These are phyloP conservation scores for Dendroctonus ponderosae DNA, from an alignment of 1,140 invertebrate species.

Conservation along the genomic window DNA sequence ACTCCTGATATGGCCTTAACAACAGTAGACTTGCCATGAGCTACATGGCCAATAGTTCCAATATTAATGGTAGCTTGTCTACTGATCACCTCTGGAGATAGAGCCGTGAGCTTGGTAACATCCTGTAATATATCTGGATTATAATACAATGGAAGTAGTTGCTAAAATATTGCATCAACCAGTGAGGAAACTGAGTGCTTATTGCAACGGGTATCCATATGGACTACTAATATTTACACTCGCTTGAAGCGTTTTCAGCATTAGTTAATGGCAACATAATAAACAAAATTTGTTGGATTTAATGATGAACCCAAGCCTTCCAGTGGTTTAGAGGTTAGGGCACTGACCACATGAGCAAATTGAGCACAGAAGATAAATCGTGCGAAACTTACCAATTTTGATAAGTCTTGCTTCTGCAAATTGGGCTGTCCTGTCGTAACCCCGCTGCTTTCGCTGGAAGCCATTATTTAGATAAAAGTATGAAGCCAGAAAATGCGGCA, in stretches of 20 bases:
- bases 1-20: conserved; percentile 99
- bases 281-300: neutral
- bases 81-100: conserved; percentile 97
- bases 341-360: neutral
- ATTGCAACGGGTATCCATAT: neutral
- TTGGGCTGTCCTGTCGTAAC: conserved; percentile 70
- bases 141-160: neutral
- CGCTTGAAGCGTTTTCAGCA: no score
- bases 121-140: conserved; percentile 63
- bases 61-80: conserved; percentile 99
- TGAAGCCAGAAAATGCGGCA: conserved; percentile 20
- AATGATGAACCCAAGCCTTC: conserved; percentile 20
- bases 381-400: conserved; percentile 65
- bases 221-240: neutral
- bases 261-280: no score
- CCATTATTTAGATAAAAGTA: conserved; percentile 51
- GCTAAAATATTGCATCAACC: neutral
- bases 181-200: neutral
- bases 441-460: conserved; percentile 56
- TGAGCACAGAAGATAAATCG: conserved; percentile 9
- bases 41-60: conserved; percentile 99
- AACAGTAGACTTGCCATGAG: conserved; percentile 98
- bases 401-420: conserved; percentile 78
- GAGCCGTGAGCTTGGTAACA: conserved; percentile 81
- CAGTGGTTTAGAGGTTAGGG: conserved; percentile 30